phyloP scores from a whole-genome alignment of 2,797 vertebrate genomes.

The Meriones psammophilus region DNA sequence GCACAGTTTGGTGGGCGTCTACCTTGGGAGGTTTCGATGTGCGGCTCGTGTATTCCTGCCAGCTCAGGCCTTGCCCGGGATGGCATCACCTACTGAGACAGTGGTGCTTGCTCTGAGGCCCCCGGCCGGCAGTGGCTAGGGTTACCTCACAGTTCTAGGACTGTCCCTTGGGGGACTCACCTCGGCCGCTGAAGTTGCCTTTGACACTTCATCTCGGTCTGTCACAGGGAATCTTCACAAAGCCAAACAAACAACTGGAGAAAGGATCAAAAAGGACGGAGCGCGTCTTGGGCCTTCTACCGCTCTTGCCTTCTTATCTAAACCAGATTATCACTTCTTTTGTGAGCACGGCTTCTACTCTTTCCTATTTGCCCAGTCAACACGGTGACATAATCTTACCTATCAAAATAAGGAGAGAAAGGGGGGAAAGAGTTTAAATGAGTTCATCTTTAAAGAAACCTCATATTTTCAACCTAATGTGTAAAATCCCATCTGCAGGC shows the following conservation, averaged over 20 bases:
- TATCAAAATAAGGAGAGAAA: neutral
- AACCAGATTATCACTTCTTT: conserved; percentile 4
- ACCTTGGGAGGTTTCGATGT: neutral
- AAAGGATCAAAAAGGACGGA: neutral
- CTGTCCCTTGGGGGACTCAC: neutral
- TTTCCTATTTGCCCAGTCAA: neutral
- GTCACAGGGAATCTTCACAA: neutral
- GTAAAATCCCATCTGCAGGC: neutral
- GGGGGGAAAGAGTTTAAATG: neutral
- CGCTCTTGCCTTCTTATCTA: neutral
- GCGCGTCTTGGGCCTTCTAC: neutral
- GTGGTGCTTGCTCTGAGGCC: neutral
- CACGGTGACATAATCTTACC: neutral
- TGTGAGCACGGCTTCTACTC: neutral
- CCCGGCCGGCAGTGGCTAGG: neutral
- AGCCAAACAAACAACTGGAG: neutral
- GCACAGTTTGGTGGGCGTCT: too few species aligned
- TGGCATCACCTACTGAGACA: neutral
- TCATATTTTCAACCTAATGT: neutral
- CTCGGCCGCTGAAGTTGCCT: neutral
- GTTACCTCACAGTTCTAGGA: neutral
- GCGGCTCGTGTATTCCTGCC: neutral
- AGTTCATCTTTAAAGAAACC: conserved; percentile 17
- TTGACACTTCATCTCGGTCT: neutral
- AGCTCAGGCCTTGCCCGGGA: neutral